Percentiles rank a stretch among this genome's conserved stretches.
Conservation (phyloP, 1,140 invertebrate genomes). For the Listronotus oregonensis region DNA sequence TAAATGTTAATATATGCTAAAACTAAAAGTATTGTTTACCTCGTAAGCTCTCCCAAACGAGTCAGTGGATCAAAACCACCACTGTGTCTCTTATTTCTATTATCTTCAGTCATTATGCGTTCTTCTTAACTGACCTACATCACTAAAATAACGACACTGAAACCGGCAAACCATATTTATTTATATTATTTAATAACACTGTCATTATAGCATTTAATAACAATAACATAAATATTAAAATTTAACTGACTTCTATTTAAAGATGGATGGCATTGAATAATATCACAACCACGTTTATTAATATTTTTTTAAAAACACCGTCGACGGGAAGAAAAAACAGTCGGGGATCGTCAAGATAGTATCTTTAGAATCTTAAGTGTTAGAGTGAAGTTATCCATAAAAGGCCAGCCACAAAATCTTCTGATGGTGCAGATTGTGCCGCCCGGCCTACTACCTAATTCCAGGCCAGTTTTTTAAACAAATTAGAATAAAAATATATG, state of each 20-base stretch:
- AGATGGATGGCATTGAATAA: slow-evolving; percentile 37
- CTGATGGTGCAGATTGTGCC: too few relatives aligned
- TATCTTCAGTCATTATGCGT: slow-evolving; percentile 39
- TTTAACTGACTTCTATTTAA: slow-evolving; percentile 5
- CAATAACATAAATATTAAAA: slow-evolving; percentile 4
- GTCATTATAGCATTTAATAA: background rate
- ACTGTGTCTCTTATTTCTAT: slow-evolving; percentile 64
- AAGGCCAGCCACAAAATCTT: too few relatives aligned
- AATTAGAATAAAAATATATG: too few relatives aligned
- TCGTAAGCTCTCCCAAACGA: slow-evolving; percentile 66
- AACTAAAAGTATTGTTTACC: slow-evolving; percentile 27
- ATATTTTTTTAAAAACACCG: background rate
- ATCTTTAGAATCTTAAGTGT: slow-evolving; percentile 32
- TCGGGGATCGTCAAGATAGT: slow-evolving; percentile 11
- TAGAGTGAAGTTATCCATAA: too few relatives aligned
- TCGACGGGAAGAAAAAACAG: slow-evolving; percentile 19
- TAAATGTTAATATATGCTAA: background rate
- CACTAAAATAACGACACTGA: background rate
- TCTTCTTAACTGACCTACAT: slow-evolving; percentile 29
- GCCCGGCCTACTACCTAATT: too few relatives aligned
- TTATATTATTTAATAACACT: slow-evolving; percentile 2
- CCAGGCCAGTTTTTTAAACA: too few relatives aligned
- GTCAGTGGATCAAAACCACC: slow-evolving; percentile 80
- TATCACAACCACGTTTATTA: slow-evolving; percentile 39
- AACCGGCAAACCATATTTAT: background rate